These are phyloP conservation scores for Acanthis flammea DNA, from an alignment of 2,797 vertebrate species.

Conservation along the genomic window DNA sequence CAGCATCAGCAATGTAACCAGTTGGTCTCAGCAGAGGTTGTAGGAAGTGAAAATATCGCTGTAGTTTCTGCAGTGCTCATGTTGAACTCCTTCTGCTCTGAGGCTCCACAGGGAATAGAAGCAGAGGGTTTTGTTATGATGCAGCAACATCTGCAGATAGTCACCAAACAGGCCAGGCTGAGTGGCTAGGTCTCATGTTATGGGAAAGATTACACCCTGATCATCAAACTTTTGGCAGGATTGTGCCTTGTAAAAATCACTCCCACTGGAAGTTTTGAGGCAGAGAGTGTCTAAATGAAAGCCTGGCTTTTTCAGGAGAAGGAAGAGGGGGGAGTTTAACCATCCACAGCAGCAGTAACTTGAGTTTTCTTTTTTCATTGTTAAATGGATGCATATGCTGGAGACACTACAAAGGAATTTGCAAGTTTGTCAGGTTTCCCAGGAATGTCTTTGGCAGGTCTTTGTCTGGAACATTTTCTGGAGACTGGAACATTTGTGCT, in stretches of 20 bases:
- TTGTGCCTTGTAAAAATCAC: slow-evolving; percentile 17
- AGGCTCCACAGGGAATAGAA: neutral
- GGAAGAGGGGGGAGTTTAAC: neutral
- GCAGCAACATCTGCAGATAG: slow-evolving; percentile 32
- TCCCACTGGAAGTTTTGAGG: slow-evolving; percentile 29
- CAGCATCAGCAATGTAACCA: neutral
- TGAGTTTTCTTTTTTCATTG: neutral
- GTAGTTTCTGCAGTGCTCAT: neutral
- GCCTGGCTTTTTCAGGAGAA: slow-evolving; percentile 10
- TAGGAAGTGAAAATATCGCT: neutral
- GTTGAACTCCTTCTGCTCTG: neutral
- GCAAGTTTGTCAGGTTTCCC: slow-evolving; percentile 71
- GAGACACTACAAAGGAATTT: slow-evolving; percentile 58
- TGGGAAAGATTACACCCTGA: slow-evolving; percentile 18
- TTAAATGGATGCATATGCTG: slow-evolving; percentile 59
- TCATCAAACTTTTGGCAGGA: slow-evolving; percentile 41
- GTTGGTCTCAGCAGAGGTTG: neutral
- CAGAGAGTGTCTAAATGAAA: slow-evolving; percentile 28
- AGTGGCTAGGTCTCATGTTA: slow-evolving; percentile 10
- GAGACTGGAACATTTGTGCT: slow-evolving; percentile 42
- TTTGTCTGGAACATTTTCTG: slow-evolving; percentile 67
- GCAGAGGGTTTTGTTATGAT: slow-evolving; percentile 21
- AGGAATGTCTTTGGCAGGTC: slow-evolving; percentile 71
- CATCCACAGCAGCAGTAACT: slow-evolving; percentile 12
- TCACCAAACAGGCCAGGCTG: neutral